phyloP scores from a whole-genome alignment of 2,113 vertebrate genomes.

The Osmerus eperlanus region DNA sequence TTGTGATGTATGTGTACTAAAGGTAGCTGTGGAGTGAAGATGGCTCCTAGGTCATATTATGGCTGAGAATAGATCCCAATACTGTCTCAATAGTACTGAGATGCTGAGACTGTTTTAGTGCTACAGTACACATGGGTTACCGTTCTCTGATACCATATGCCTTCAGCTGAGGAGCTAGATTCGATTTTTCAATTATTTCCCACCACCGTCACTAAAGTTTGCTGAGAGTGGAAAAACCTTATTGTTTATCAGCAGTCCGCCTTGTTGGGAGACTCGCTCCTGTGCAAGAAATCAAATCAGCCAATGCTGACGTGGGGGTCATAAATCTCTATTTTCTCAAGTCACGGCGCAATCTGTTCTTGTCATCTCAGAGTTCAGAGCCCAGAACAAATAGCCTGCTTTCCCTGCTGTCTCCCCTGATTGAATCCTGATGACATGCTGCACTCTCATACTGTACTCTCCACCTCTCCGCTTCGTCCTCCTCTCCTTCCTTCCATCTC shows the following conservation, averaged over 20 bases:
- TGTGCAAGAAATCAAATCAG: slow-evolving; percentile 28
- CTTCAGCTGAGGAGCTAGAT: neutral
- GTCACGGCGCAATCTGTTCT: slow-evolving; percentile 34
- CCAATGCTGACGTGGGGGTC: slow-evolving; percentile 30
- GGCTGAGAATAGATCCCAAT: no score
- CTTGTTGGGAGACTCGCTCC: slow-evolving; percentile 15
- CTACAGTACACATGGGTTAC: slow-evolving; percentile 12
- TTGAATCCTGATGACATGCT: slow-evolving; percentile 53
- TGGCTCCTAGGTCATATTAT: no score
- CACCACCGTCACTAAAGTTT: neutral
- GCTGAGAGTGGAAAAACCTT: slow-evolving; percentile 8
- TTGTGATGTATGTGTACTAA: no score
- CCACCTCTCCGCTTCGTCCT: neutral
- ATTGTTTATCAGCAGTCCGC: slow-evolving; percentile 15
- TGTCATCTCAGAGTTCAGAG: slow-evolving; percentile 45
- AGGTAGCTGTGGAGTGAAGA: no score
- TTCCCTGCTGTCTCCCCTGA: slow-evolving; percentile 46
- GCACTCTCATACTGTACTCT: slow-evolving; percentile 30
- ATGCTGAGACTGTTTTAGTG: neutral
- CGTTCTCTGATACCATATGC: neutral
- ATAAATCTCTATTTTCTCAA: slow-evolving; percentile 34
- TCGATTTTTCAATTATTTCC: neutral
- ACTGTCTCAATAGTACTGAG: slow-evolving; percentile 21
- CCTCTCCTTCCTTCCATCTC: neutral
- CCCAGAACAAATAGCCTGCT: slow-evolving; percentile 43